phyloP scores from a whole-genome alignment of 2,113 vertebrate species.

The Haemorhous mexicanus region DNA sequence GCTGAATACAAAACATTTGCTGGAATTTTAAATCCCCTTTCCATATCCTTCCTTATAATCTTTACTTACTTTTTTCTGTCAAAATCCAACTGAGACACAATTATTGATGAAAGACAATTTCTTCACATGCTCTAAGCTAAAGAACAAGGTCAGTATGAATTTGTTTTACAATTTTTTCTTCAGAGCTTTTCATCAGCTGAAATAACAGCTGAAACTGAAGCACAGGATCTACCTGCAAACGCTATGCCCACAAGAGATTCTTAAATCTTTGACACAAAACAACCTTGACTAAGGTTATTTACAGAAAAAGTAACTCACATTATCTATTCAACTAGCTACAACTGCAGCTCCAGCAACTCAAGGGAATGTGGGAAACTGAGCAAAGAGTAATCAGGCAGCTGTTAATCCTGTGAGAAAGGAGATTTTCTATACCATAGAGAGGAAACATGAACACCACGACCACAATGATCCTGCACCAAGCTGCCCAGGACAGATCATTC shows the following conservation, averaged over 20 bases:
- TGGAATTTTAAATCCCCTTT: neutral
- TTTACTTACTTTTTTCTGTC: neutral
- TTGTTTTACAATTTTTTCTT: neutral
- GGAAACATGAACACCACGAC: accelerated
- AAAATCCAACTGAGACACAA: accelerated
- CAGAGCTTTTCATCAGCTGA: neutral
- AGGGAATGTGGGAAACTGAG: neutral
- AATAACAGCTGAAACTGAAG: neutral
- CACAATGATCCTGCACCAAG: neutral
- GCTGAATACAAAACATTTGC: neutral
- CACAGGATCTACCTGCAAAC: neutral
- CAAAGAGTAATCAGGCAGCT: neutral
- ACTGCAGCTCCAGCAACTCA: neutral
- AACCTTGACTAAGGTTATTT: neutral
- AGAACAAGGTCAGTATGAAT: neutral
- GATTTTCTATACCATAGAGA: neutral
- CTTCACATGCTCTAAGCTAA: neutral
- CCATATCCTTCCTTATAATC: neutral
- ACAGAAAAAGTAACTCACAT: neutral
- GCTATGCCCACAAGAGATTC: neutral
- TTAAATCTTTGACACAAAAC: neutral
- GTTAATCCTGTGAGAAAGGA: neutral
- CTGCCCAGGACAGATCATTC: accelerated
- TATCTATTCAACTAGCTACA: neutral
- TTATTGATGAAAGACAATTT: neutral